Percentiles rank a stretch among this genome's conserved stretches.
phyloP scores from a whole-genome alignment of 2,888 invertebrate genomes.

The Nemurella pictetii region DNA sequence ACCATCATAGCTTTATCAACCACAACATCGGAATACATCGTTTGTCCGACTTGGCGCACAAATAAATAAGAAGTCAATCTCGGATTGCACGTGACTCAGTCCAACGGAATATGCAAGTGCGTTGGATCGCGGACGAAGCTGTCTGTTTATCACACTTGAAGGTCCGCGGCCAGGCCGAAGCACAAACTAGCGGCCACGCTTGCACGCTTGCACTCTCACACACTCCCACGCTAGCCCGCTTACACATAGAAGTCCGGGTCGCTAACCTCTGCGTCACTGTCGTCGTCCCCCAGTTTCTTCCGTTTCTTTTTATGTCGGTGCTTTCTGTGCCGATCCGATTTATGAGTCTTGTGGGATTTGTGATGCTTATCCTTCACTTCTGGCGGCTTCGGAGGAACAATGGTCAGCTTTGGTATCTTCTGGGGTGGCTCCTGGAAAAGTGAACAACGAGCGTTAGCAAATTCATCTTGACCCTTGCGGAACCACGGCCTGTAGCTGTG shows the following conservation, averaged over 20 bases:
- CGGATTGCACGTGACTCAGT: background rate
- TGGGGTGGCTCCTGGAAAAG: slow-evolving; percentile 51
- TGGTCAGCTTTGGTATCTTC: slow-evolving; percentile 58
- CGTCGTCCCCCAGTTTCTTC: slow-evolving; percentile 61
- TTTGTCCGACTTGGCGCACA: background rate
- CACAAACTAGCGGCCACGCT: background rate
- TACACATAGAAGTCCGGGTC: slow-evolving; percentile 55
- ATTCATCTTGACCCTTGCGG: too few species aligned
- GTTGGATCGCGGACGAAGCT: background rate
- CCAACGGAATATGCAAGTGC: background rate
- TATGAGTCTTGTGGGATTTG: slow-evolving; percentile 49
- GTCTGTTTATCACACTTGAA: background rate
- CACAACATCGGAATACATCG: background rate
- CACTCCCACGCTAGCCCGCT: too few species aligned
- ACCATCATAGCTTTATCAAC: background rate
- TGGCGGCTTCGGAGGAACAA: slow-evolving; percentile 48
- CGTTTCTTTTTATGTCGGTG: slow-evolving; percentile 60
- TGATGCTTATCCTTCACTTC: slow-evolving; percentile 45
- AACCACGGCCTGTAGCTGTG: background rate
- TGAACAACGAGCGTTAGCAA: too few species aligned
- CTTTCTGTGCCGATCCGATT: slow-evolving; percentile 53
- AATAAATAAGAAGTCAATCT: background rate
- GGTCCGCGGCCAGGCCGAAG: background rate
- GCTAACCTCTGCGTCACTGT: slow-evolving; percentile 68
- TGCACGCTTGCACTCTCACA: background rate